These are phyloP conservation scores for Bos taurus DNA, from an alignment of 2,113 vertebrate genomes.

Conservation along the genomic window ARS-UCD2.0 NC_037349.1:34576501-34577000, in stretches of 20 bases:
- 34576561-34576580: not conserved
- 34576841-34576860: not conserved
- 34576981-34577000: not conserved
- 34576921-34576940: not conserved
- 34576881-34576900: not conserved
- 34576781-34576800: not conserved
- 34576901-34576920: not conserved
- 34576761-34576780: not conserved
- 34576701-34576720: not conserved
- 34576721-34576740: not conserved
- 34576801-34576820: not conserved
- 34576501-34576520: not conserved
- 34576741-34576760: not conserved
- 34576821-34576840: not conserved
- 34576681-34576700: not conserved
- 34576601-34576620: not conserved
- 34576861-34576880: not conserved
- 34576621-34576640: not conserved
- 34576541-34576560: not conserved
- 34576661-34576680: not conserved
- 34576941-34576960: not conserved
- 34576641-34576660: not conserved
- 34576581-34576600: constrained; percentile 45
- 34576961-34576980: not conserved
- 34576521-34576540: not conserved